Evolutionary conservation across 2,113 vertebrate species (phyloP), one percentile per base, ranked within the genome.

Genomic region (Callithrix jacchus): DNA sequence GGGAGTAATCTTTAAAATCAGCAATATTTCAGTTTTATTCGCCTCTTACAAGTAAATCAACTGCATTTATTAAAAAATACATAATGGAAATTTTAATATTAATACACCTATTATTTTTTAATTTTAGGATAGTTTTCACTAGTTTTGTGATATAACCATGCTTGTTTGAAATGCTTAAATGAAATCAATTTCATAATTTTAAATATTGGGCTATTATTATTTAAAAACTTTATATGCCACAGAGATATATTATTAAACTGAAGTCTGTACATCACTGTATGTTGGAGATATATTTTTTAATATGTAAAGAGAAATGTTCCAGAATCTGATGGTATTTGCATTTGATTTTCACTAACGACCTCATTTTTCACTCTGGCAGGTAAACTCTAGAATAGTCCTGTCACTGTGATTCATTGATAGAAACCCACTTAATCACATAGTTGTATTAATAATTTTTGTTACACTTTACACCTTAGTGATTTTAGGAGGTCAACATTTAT

Each of bases 401-500:
- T 98, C 97, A 93, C 90, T 93, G 79, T 95, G 97, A 98, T 98
- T 97, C 97, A 98, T 97, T 98, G 98, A 93, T 23, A 95, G 70
- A 95, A 96, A 94, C 20, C 77, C 80, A 90, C 95, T 98, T 98
- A 98, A 98, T 98, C 97, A 98, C 89, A 54, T 85, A 17, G 83
- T 84, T 97, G 64, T 93, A 97, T 97, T 98, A 98, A 97, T 97
- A 18, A 30, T 95, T 97, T 98, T 96, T 96, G 97, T 97, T 98
- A 97, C 1, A 66, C 77, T 98, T 98, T 97, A 98, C 96, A 98
- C 96, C 95, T 98, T 98, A 96, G 95, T 98, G 98, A 97, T 97
- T 98, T 98, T 96, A 97, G 97, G 98, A 98, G 96, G 98, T 98
- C 97, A 97, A 58, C 97, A 98, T 99, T 98, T 91, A 98, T 98